Conservation (phyloP, 1,140 invertebrate species). For the Cataglyphis hispanica region DNA sequence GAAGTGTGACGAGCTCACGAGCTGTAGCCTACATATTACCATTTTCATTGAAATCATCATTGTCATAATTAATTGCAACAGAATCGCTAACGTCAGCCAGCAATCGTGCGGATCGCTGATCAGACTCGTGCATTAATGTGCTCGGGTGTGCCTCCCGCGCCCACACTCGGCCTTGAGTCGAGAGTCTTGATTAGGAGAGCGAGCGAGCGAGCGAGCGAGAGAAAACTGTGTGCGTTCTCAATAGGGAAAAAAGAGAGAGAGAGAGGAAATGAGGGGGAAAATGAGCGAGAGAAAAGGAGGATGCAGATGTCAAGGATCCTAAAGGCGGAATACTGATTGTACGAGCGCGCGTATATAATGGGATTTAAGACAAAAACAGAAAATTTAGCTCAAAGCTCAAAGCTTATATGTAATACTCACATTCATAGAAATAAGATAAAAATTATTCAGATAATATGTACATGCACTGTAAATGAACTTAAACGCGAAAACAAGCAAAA, state of each 20-base stretch:
- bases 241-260: not conserved
- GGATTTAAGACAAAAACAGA: too few relatives aligned
- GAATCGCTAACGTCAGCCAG: constrained; percentile 54
- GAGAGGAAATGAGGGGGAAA: not conserved
- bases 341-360: too few relatives aligned
- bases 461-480: not conserved
- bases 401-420: not conserved
- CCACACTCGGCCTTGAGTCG: constrained; percentile 68
- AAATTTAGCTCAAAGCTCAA: not conserved
- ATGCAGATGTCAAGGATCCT: too few relatives aligned
- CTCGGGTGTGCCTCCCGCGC: constrained; percentile 74
- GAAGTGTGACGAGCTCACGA: too few relatives aligned
- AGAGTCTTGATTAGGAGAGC: constrained; percentile 7
- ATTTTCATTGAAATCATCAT: constrained; percentile 10
- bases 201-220: not conserved
- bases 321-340: too few relatives aligned
- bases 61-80: constrained; percentile 3
- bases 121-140: constrained; percentile 71
- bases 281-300: not conserved
- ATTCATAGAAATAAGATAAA: not conserved
- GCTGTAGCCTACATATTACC: not conserved
- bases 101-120: constrained; percentile 68
- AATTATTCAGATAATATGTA: not conserved
- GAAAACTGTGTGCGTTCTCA: constrained; percentile 8
- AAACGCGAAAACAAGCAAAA: not conserved